Evolutionary conservation across 1,140 invertebrate species (phyloP).

Genomic region (Pseudomyrmex concolor): DNA sequence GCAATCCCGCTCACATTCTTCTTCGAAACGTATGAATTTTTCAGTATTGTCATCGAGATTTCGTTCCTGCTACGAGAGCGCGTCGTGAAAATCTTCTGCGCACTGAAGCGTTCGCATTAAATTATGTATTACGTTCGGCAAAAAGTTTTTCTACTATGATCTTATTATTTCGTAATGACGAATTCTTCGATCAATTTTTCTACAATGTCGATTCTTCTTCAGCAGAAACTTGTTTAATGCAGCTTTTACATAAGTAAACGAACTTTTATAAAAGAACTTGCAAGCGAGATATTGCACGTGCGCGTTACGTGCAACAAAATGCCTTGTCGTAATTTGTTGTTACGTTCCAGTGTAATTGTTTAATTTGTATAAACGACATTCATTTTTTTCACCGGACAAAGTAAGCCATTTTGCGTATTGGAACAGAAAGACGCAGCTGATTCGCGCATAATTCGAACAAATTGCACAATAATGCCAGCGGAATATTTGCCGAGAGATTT

Average conservation of each 20-base stretch:
- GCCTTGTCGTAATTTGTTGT: constrained; percentile 4
- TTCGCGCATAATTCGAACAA: constrained; percentile 55
- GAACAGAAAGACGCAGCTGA: constrained; percentile 45
- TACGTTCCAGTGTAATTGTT: constrained; percentile 23
- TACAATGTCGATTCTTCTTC: neutral
- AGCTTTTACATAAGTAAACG: neutral
- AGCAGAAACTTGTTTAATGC: too few species aligned
- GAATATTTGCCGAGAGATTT: constrained; percentile 56
- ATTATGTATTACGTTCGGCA: neutral
- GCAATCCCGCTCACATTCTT: constrained; percentile 55
- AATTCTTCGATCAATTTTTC: constrained; percentile 3
- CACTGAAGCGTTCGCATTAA: neutral
- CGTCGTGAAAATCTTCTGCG: constrained; percentile 13
- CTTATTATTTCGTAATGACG: neutral
- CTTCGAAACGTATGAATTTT: constrained; percentile 38
- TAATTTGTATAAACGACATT: constrained; percentile 32
- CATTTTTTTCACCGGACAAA: neutral
- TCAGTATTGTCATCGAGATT: constrained; percentile 47
- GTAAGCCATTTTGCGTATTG: constrained; percentile 32
- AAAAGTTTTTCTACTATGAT: neutral
- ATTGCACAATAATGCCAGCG: constrained; percentile 58
- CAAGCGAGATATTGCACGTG: constrained; percentile 22
- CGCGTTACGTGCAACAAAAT: constrained; percentile 12
- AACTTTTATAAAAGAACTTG: neutral
- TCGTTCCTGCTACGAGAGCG: neutral